phyloP scores from a whole-genome alignment of 2,797 vertebrate genomes.

The Acipenser oxyrinchus region DNA sequence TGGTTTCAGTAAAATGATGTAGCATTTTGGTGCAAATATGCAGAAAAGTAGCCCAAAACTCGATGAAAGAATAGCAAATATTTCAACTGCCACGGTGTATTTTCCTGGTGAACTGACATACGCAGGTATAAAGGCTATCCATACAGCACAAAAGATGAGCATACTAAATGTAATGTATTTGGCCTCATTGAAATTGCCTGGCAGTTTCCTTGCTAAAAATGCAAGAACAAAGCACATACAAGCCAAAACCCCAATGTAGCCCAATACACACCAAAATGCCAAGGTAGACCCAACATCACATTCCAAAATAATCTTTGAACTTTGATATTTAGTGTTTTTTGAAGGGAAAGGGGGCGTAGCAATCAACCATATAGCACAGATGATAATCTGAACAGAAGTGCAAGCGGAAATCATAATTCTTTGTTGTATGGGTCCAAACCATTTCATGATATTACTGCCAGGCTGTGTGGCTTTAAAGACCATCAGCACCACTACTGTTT shows the following conservation, averaged over 20 bases:
- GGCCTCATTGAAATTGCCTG: constrained; percentile 61
- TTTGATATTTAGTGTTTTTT: constrained; percentile 46
- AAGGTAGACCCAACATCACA: constrained; percentile 56
- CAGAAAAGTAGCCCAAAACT: constrained; percentile 56
- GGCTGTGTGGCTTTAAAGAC: constrained; percentile 58
- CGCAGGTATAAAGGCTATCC: constrained; percentile 62
- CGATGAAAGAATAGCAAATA: constrained; percentile 59
- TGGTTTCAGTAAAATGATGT: constrained; percentile 55
- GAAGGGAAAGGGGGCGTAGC: constrained; percentile 39
- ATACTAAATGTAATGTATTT: constrained; percentile 66
- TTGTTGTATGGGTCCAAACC: constrained; percentile 56
- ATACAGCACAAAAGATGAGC: constrained; percentile 62
- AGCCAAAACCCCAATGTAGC: constrained; percentile 56
- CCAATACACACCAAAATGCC: constrained; percentile 58
- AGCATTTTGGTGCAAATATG: constrained; percentile 57
- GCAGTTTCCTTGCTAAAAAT: constrained; percentile 54
- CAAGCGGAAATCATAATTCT: constrained; percentile 49
- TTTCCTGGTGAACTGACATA: constrained; percentile 61
- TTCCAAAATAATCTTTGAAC: constrained; percentile 56
- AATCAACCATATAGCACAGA: constrained; percentile 52
- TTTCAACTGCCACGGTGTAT: constrained; percentile 58
- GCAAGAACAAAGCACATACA: constrained; percentile 55
- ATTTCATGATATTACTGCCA: constrained; percentile 58
- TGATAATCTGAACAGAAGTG: constrained; percentile 53
- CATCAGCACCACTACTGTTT: constrained; percentile 59